phyloP scores from a whole-genome alignment of 2,797 vertebrate genomes.

The Meda fulgida region DNA sequence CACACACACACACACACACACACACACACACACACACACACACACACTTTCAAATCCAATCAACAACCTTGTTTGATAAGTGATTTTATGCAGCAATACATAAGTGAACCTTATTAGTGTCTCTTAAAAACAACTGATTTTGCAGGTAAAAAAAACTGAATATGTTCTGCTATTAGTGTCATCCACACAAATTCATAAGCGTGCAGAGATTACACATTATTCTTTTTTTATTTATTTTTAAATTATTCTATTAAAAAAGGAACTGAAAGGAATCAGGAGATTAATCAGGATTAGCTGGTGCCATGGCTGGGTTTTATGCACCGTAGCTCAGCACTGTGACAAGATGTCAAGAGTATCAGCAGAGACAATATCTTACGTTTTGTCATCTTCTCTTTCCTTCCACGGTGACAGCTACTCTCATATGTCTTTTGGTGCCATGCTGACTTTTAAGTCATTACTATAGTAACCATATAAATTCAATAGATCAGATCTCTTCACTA shows the following conservation, averaged over 20 bases:
- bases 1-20: no score
- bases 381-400: not conserved
- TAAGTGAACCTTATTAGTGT: not conserved
- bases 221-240: not conserved
- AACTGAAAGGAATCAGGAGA: constrained; percentile 5
- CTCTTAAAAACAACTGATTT: not conserved
- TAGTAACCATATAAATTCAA: not conserved
- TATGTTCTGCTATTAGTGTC: not conserved
- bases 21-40: no score
- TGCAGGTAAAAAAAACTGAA: not conserved
- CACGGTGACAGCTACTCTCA: not conserved
- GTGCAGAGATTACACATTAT: not conserved
- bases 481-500: not conserved
- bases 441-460: not conserved
- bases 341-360: not conserved
- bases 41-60: not conserved
- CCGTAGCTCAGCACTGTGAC: not conserved
- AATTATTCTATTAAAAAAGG: not conserved
- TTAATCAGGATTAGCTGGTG: constrained; percentile 1
- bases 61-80: not conserved
- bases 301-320: not conserved
- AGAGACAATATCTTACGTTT: not conserved
- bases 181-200: not conserved
- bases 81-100: not conserved
- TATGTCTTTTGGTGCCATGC: not conserved